These are phyloP conservation scores for Poecilus cupreus DNA, from an alignment of 2,888 invertebrate genomes.

Conservation along the genomic window DNA sequence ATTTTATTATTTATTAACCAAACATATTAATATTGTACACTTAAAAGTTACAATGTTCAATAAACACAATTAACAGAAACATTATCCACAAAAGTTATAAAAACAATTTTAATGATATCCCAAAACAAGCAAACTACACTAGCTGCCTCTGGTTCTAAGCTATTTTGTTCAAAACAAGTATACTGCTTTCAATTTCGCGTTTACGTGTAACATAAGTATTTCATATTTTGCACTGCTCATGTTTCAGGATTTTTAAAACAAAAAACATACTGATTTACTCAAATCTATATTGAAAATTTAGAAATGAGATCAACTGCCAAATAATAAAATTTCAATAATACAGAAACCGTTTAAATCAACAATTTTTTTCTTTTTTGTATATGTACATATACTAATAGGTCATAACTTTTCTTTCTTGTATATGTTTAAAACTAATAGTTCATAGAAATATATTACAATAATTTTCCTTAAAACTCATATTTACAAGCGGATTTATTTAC, in stretches of 20 bases:
- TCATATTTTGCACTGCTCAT: background rate
- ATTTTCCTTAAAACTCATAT: slow-evolving; percentile 44
- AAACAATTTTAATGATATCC: background rate
- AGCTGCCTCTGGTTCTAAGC: slow-evolving; percentile 37
- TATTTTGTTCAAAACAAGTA: background rate
- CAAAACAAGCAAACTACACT: slow-evolving; percentile 31
- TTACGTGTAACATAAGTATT: background rate
- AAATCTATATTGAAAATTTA: slow-evolving; percentile 25
- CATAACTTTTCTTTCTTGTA: slow-evolving; percentile 12
- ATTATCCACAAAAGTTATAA: background rate
- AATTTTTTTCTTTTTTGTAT: slow-evolving; percentile 19
- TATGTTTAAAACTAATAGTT: slow-evolving; percentile 3
- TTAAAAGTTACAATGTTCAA: slow-evolving; percentile 22
- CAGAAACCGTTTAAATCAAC: background rate
- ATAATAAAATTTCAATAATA: background rate
- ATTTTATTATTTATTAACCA: slow-evolving; percentile 51
- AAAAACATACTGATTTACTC: background rate
- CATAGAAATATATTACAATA: slow-evolving; percentile 47
- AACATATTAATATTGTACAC: slow-evolving; percentile 15
- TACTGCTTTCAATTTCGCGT: background rate
- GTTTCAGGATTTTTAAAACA: background rate
- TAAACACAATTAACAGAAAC: slow-evolving; percentile 12
- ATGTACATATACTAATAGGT: slow-evolving; percentile 10
- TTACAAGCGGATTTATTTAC: slow-evolving; percentile 48
- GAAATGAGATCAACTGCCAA: slow-evolving; percentile 44